Evolutionary conservation across 2,797 vertebrate species (phyloP), one percentile per base, ranked within the genome.

Genomic region (Pteronotus mesoamericanus): DNA sequence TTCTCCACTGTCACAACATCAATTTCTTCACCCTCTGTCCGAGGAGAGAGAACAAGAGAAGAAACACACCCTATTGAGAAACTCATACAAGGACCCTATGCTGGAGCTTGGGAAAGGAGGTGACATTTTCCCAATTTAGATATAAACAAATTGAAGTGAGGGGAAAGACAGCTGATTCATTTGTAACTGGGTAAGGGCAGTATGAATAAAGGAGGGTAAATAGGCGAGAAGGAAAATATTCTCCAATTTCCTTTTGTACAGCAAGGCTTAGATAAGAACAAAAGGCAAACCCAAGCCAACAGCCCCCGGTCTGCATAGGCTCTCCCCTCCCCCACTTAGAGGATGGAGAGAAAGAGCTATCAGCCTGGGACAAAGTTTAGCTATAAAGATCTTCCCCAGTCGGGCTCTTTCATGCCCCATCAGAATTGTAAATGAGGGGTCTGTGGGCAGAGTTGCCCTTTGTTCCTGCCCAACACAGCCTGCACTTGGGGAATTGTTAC

Each of bases 1-100:
- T 99, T 99, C 97, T 99, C 99, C 97, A 99, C 99, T 0, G 99
- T 99, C 96, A 99, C 99, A 37, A 99, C 99, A 0, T 99, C 99
- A 0, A 99, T 99, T 98, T 99, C 99, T 94, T 99, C 99, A 0
- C 99, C 99, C 53, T 99, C 99, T 99, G 97, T 87, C 82, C 97
- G 37, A 74, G 94, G 95, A 32, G 51, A 69, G 18, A 44, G 0
- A 75, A 3, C 59, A 89, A 92, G 89, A 89, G 66, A 95, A 91
- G 89, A 92, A 94, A 94, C 32, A 95, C 32, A 95, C 16, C 55
- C 86, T 53, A 53, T 96, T 96, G 91, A 97, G 89, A 87, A 95
- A 85, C 42, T 48, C 6, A 53, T 7, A 42, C n/a, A 68, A 7
- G 39, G 72, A 88, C 48, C 19, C 57, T 69, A 26, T 3, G 34